These are phyloP conservation scores for Sorex araneus DNA, from an alignment of 2,113 vertebrate genomes.

Conservation along the genomic window DNA sequence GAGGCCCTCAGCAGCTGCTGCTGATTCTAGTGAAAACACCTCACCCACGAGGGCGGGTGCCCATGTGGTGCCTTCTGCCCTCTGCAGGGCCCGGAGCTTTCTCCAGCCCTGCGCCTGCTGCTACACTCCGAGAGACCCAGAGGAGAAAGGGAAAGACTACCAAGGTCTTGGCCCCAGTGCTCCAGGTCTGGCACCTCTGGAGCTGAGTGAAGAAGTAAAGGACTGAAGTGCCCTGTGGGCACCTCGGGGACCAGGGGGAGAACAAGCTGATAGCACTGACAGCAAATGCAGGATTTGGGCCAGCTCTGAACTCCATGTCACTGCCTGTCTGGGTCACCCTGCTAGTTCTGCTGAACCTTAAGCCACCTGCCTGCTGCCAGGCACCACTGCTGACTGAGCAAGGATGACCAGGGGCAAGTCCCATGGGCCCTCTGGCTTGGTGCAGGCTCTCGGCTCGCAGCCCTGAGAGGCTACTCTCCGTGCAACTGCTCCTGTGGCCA, in stretches of 20 bases:
- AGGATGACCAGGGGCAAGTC: neutral
- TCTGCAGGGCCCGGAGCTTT: neutral
- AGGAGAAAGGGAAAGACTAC: neutral
- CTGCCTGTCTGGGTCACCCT: neutral
- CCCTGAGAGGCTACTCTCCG: neutral
- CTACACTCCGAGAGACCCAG: neutral
- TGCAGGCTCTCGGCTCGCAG: too few species aligned
- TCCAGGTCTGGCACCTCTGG: neutral
- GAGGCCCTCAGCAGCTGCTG: conserved; percentile 82
- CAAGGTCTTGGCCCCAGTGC: neutral
- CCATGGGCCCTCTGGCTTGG: neutral
- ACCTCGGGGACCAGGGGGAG: neutral
- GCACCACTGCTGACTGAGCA: neutral
- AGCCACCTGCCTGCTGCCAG: neutral
- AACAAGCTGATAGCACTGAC: neutral
- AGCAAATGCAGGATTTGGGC: neutral
- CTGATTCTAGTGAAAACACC: conserved; percentile 80
- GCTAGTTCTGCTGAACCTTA: neutral
- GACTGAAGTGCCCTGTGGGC: neutral
- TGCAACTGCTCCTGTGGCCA: neutral
- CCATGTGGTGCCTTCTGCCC: neutral
- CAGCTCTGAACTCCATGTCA: neutral
- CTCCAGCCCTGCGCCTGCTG: neutral
- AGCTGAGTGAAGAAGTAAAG: neutral
- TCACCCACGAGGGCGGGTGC: conserved; percentile 40